These are phyloP conservation scores for Cassiopea xamachana DNA, from an alignment of 30 jellyfish, hydroid and myxozoan species.

Conservation along the genomic window DNA sequence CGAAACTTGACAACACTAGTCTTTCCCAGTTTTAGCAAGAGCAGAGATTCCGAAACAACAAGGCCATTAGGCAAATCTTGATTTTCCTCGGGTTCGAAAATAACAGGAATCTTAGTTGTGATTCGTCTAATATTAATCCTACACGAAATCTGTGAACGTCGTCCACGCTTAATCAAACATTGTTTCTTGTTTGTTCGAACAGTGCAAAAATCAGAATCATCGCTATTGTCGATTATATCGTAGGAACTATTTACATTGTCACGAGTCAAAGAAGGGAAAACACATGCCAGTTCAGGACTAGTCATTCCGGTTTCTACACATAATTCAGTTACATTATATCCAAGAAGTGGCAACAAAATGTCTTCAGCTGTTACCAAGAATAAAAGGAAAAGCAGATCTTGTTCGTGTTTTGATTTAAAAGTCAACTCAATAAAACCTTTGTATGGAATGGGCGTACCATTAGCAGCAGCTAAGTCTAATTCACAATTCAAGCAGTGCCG, in stretches of 20 bases:
- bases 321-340: slow-evolving; percentile 55
- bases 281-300: neutral
- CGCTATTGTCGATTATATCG: neutral
- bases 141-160: neutral
- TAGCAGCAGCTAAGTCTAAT: slow-evolving; percentile 39
- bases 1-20: slow-evolving; percentile 34
- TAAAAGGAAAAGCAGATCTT: slow-evolving; percentile 6
- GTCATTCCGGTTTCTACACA: neutral
- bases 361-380: slow-evolving; percentile 19
- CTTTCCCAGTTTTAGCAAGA: slow-evolving; percentile 34
- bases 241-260: neutral
- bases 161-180: slow-evolving; percentile 5
- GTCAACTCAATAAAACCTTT: slow-evolving; percentile 20
- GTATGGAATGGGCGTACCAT: slow-evolving; percentile 49
- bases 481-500: slow-evolving; percentile 27
- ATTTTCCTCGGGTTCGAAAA: slow-evolving; percentile 4
- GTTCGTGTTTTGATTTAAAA: slow-evolving; percentile 9
- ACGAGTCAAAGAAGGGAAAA: neutral
- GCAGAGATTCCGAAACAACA: slow-evolving; percentile 33
- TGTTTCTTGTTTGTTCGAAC: slow-evolving; percentile 20
- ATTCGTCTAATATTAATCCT: slow-evolving; percentile 5
- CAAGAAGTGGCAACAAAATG: slow-evolving; percentile 25
- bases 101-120: neutral
- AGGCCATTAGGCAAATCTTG: slow-evolving; percentile 39
- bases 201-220: neutral